Conservation (phyloP, 1,140 invertebrate genomes). For the Zaprionus nigranus region DNA sequence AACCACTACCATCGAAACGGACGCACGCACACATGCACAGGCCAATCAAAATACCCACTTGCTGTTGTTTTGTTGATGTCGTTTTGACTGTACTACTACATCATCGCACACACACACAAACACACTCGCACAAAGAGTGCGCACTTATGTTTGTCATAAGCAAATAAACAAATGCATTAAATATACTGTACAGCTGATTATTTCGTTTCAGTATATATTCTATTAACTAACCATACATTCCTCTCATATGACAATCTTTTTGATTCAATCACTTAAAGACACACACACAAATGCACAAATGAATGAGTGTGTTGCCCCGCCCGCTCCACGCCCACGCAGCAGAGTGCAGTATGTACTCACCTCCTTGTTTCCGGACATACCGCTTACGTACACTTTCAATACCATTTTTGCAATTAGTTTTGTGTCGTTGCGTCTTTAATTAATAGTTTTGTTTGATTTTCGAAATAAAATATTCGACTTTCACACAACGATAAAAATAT, state of each 20-base stretch:
- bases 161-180: constrained; percentile 63
- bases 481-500: constrained; percentile 71
- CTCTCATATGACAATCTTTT: constrained; percentile 66
- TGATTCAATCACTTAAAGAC: constrained; percentile 17
- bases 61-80: constrained; percentile 66
- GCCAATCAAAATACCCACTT: constrained; percentile 75
- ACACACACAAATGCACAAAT: constrained; percentile 9
- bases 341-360: constrained; percentile 85
- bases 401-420: constrained; percentile 88
- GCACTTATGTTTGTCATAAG: background rate
- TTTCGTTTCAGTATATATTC: constrained; percentile 40
- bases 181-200: constrained; percentile 34
- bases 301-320: constrained; percentile 31
- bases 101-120: constrained; percentile 39
- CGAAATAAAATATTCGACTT: constrained; percentile 59
- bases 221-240: constrained; percentile 64
- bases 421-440: constrained; percentile 36
- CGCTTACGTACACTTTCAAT: constrained; percentile 94
- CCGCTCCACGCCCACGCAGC: constrained; percentile 35
- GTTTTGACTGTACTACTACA: constrained; percentile 75
- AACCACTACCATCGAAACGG: constrained; percentile 57
- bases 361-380: constrained; percentile 96
- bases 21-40: constrained; percentile 46
- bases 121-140: constrained; percentile 3
- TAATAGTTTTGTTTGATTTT: constrained; percentile 51